Evolutionary conservation across 2,113 vertebrate species (phyloP), one percentile per base, ranked within the genome.

Genomic region (Sterna hirundo): DNA sequence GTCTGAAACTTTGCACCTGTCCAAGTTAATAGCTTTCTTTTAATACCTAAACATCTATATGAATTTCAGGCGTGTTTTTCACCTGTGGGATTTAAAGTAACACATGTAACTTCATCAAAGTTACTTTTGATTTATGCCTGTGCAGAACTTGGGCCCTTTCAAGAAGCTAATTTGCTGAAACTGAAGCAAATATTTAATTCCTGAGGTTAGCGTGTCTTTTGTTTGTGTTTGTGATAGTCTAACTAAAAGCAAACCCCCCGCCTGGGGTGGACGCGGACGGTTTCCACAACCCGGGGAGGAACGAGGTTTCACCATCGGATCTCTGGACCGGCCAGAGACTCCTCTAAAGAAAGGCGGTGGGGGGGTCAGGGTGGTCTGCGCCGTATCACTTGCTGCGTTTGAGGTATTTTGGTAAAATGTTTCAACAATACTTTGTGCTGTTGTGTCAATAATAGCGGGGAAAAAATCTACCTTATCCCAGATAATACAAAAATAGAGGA

Each of bases 291-390:
- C n/a, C 16, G 1, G 2, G 4, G n/a, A 55, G 15, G 17, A 25
- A 6, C 3, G 0, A 46, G 10, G 16, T 65, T 47, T 75, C 34
- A 1, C 38, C 26, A 8, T 18, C 8, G 1, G 17, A n/a, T 29
- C 55, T 88, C 70, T 27, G 42, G 42, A 25, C 12, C 0, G 2
- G 29, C 38, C 29, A 15, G 36, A 49, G 58, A 6, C 18, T 65
- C 9, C 5, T 6, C 34, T 27, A 5, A 27, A 54, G 22, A n/a
- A 34, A 9, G 6, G 3, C 1, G 0, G 3, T 7, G 0, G 0
- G 7, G 62, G 51, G 19, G 5, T 49, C 40, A 25, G 40, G 22
- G 19, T 18, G 40, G 14, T 30, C 62, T 81, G 3, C 0, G 5
- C 57, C 7, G 2, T 18, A 16, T 32, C 10, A 3, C 26, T 11